A percentile compares a stretch with the other conserved stretches of the same genome.
These are phyloP conservation scores for Oreortyx pictus DNA, from an alignment of 2,797 vertebrate species.

Conservation along the genomic window DNA sequence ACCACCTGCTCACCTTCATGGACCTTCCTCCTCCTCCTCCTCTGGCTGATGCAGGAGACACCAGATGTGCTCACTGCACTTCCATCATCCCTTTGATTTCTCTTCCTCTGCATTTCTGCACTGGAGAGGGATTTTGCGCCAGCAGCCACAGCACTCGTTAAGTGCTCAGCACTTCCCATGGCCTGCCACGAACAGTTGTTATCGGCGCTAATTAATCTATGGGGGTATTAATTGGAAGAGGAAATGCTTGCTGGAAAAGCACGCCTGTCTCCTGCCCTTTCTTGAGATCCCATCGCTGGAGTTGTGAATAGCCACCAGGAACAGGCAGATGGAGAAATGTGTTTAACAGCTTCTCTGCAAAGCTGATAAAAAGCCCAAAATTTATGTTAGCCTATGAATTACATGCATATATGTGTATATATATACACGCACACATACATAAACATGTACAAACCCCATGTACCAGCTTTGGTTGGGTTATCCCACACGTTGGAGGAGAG, in stretches of 20 bases:
- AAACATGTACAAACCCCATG: neutral
- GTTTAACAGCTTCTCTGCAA: neutral
- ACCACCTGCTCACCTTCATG: rapidly evolving
- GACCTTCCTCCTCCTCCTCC: neutral
- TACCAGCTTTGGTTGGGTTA: neutral
- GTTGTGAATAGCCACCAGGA: neutral
- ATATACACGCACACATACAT: neutral
- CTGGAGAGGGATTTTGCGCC: neutral
- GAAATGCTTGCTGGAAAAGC: neutral
- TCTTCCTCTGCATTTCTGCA: neutral
- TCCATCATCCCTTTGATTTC: neutral
- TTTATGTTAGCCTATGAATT: neutral
- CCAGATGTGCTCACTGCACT: neutral
- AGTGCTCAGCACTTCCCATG: neutral
- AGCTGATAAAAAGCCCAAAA: neutral
- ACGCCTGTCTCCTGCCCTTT: neutral
- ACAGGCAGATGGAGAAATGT: neutral
- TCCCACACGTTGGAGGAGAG: rapidly evolving
- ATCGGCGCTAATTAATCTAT: neutral
- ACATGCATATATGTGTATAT: no score
- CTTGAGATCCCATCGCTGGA: neutral
- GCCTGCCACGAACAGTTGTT: constrained; percentile 12
- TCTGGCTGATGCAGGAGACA: neutral
- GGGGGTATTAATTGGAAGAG: neutral
- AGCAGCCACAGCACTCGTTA: neutral